These are phyloP conservation scores for Epistrophella euchroma DNA, from an alignment of 2,888 invertebrate species.

Conservation along the genomic window DNA sequence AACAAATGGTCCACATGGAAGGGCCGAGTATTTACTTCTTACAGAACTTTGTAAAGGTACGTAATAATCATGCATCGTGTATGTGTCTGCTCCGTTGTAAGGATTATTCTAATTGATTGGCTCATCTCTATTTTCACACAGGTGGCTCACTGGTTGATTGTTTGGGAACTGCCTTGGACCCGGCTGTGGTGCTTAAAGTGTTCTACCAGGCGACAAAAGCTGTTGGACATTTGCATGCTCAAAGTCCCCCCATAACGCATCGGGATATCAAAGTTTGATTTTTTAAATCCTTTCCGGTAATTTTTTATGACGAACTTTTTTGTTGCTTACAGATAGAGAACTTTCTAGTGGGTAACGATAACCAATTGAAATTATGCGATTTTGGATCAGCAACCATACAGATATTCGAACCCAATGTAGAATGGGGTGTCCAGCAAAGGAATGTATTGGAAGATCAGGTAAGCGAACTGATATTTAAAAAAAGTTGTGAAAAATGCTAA, in stretches of 20 bases:
- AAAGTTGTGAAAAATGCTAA: neutral
- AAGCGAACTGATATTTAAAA: constrained; percentile 78
- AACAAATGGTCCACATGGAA: constrained; percentile 90
- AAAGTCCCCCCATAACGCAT: constrained; percentile 95
- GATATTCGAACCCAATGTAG: constrained; percentile 91
- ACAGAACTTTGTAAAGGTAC: constrained; percentile 95
- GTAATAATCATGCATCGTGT: constrained; percentile 77
- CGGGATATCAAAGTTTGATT: constrained; percentile 95
- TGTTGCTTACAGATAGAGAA: constrained; percentile 90
- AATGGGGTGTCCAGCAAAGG: constrained; percentile 96
- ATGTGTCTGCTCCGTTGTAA: neutral
- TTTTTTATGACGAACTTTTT: neutral
- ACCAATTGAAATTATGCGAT: constrained; percentile 96
- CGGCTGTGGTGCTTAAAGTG: constrained; percentile 89
- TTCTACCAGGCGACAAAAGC: constrained; percentile 96
- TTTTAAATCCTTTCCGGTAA: neutral
- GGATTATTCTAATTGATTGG: neutral
- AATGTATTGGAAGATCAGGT: constrained; percentile 97
- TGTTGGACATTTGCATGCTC: constrained; percentile 96
- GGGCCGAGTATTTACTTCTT: constrained; percentile 95
- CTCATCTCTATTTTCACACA: constrained; percentile 75
- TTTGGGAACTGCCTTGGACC: constrained; percentile 80
- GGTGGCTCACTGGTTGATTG: constrained; percentile 83
- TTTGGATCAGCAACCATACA: constrained; percentile 97
- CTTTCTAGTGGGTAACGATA: constrained; percentile 93